These are phyloP conservation scores for Scolanthus callimorphus DNA, from an alignment of 92 coral and sea anemone genomes.

Conservation along the genomic window DNA sequence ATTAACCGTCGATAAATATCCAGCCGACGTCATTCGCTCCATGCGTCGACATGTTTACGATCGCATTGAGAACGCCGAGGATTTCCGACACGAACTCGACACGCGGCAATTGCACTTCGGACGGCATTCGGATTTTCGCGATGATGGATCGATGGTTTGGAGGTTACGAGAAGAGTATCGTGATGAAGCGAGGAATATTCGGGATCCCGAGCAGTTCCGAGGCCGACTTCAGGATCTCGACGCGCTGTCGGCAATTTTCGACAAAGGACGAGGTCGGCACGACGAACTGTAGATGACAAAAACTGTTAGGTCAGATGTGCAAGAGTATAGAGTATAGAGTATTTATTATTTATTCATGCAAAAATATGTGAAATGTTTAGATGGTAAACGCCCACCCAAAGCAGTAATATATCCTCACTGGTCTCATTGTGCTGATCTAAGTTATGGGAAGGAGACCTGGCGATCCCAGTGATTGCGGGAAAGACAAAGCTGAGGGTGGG, in stretches of 20 bases:
- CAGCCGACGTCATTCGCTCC: constrained; percentile 54
- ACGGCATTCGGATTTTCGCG: constrained; percentile 8
- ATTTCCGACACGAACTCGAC: constrained; percentile 60
- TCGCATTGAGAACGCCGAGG: constrained; percentile 44
- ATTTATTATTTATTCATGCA: too few species aligned
- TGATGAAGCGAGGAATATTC: constrained; percentile 55
- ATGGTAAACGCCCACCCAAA: too few species aligned
- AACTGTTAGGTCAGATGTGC: too few species aligned
- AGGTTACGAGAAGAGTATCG: constrained; percentile 42
- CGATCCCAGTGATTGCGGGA: too few species aligned
- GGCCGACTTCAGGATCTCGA: constrained; percentile 68
- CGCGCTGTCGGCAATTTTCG: constrained; percentile 58
- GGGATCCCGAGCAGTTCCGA: constrained; percentile 55
- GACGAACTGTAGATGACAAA: constrained; percentile 30
- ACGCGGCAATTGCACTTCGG: constrained; percentile 29
- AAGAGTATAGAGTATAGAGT: too few species aligned
- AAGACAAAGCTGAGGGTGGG: too few species aligned
- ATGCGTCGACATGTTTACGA: constrained; percentile 55
- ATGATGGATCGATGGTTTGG: constrained; percentile 30
- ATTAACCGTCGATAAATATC: constrained; percentile 31
- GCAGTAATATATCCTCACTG: too few species aligned
- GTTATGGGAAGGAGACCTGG: too few species aligned
- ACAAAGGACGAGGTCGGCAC: background rate
- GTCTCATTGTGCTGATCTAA: too few species aligned
- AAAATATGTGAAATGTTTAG: too few species aligned